Evolutionary conservation across 2,797 vertebrate genomes (phyloP).

Genomic region (Kryptopterus vitreolus): DNA sequence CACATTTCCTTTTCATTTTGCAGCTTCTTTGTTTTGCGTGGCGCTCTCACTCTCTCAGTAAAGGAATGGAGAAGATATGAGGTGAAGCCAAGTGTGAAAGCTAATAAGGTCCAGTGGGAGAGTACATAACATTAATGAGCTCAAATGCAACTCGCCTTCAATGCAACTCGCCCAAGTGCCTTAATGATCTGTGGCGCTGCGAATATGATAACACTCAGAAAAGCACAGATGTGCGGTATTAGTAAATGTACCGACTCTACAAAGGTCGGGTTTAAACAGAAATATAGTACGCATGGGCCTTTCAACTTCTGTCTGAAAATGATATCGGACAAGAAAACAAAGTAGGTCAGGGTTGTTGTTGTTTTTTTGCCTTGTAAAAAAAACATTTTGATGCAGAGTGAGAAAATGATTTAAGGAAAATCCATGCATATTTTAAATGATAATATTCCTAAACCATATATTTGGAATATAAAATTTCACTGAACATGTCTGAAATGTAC

Average conservation of each 20-base stretch:
- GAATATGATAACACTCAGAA: constrained; percentile 7
- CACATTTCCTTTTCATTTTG: constrained; percentile 8
- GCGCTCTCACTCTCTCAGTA: constrained; percentile 3
- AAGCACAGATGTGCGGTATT: constrained; percentile 16
- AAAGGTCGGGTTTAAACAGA: constrained; percentile 1
- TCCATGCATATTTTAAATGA: neutral
- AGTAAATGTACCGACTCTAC: constrained; percentile 11
- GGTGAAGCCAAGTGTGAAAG: constrained; percentile 39
- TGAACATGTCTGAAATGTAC: neutral
- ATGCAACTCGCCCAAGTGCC: constrained; percentile 21
- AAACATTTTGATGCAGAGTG: constrained; percentile 1
- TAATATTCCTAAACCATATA: constrained; percentile 13
- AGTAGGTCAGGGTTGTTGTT: too few species aligned
- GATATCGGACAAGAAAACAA: constrained; percentile 1
- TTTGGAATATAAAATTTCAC: constrained; percentile 11
- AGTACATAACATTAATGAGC: constrained; percentile 55
- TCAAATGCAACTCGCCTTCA: constrained; percentile 36
- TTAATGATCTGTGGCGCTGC: constrained; percentile 34
- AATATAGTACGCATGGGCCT: neutral
- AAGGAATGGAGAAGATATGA: constrained; percentile 39
- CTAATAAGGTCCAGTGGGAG: constrained; percentile 55
- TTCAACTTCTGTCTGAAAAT: neutral
- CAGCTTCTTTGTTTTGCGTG: constrained; percentile 20
- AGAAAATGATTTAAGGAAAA: neutral
- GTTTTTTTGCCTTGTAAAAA: neutral